Evolutionary conservation across 2,888 invertebrate species (phyloP), one percentile per base, ranked within the genome.

Genomic region (Leptogaster cylindrica): DNA sequence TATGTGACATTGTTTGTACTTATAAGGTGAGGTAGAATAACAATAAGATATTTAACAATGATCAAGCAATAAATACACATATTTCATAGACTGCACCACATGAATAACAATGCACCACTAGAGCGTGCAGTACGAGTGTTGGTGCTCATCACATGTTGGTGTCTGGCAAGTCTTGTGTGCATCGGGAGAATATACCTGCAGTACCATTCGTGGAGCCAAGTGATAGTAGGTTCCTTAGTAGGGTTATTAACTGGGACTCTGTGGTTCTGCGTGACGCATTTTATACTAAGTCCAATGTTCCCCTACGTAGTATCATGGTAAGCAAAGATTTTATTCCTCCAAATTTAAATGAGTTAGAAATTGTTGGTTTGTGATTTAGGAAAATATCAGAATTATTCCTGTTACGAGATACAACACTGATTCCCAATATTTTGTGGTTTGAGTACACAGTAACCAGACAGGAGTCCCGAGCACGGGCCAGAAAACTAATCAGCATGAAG

Each of bases 341-440:
- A 14, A 14, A 46, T 18, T 14, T 14, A 46, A n/a, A 16, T 12
- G 7, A 6, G 20, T 18, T 46, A n/a, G n/a, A n/a, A n/a, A n/a
- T 25, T 58, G 14, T 58, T 36, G 14, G 18, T 6, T 8, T 23
- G 20, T 23, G 8, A 67, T 68, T 18, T 83, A 95, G 94, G 87
- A 90, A 88, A 82, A 81, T 92, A 72, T 91, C 92, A 67, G 95
- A 95, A 82, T 88, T 92, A 79, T 82, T 95, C 70, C 87, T 95
- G 82, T 82, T 95, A 70, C 85, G 95, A 71, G 95, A 95, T 78
- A 93, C 93, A 36, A 93, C 94, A 1, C 82, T 94, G 67, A 95
- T 95, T 78, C 95, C 95, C 23, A 95, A 95, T 79, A 91, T 95
- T 14, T 79, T 95, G 72, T 95, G 94, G 93, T 95, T 95, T 79